These are phyloP conservation scores for Oreochromis grahami DNA, from an alignment of 2,797 vertebrate species.

Conservation along the genomic window DNA sequence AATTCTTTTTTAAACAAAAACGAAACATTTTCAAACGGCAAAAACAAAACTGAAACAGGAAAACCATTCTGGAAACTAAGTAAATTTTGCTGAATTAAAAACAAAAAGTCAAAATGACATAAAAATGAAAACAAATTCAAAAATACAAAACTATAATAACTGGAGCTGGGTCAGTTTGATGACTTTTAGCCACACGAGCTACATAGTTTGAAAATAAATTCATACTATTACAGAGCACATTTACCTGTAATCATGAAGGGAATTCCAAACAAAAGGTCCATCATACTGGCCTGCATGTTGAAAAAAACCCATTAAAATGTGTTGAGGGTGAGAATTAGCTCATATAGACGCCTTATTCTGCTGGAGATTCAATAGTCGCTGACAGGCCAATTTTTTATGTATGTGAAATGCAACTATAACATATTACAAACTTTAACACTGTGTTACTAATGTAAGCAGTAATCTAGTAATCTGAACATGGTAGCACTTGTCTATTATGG, in stretches of 20 bases:
- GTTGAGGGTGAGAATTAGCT: background rate
- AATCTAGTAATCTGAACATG: background rate
- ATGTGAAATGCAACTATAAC: background rate
- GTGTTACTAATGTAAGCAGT: background rate
- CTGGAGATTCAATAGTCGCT: background rate
- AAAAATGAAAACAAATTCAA: too few species aligned
- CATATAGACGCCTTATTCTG: background rate
- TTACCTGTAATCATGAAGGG: background rate
- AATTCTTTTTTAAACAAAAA: too few species aligned
- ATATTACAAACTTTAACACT: background rate
- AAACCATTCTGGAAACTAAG: too few species aligned
- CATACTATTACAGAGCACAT: background rate
- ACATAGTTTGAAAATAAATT: background rate
- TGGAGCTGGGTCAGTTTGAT: background rate
- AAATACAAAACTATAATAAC: too few species aligned
- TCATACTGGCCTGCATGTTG: background rate
- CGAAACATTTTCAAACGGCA: too few species aligned
- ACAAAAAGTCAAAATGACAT: too few species aligned
- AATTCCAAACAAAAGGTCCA: background rate
- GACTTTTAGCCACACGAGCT: background rate
- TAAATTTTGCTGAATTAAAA: too few species aligned
- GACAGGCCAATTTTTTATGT: background rate
- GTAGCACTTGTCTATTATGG: background rate
- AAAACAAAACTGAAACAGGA: too few species aligned
- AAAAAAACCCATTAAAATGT: accelerated